Percentiles rank a stretch among this genome's conserved stretches.
phyloP scores from a whole-genome alignment of 2,113 vertebrate species.

The Centropus bengalensis region DNA sequence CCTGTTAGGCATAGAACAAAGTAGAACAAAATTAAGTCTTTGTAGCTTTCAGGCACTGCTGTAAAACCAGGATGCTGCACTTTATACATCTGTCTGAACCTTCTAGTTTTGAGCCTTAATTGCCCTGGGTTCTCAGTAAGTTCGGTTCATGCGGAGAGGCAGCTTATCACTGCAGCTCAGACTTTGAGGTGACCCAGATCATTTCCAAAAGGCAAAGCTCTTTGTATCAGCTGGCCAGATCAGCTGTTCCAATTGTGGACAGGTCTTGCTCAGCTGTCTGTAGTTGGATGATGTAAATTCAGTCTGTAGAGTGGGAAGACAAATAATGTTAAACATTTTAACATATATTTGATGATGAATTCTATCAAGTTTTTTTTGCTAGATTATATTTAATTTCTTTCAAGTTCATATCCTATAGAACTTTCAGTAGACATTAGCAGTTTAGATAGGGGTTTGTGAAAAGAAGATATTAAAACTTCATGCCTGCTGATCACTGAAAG shows the following conservation, averaged over 20 bases:
- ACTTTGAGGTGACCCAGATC: neutral
- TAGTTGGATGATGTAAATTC: neutral
- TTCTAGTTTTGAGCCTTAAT: neutral
- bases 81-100: neutral
- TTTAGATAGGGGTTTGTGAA: neutral
- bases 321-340: neutral
- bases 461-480: neutral
- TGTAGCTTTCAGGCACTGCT: neutral
- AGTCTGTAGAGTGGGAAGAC: neutral
- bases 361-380: neutral
- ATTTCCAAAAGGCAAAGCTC: neutral
- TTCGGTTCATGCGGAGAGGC: neutral
- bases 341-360: neutral
- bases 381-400: neutral
- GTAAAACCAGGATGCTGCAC: neutral
- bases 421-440: neutral
- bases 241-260: neutral
- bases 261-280: neutral
- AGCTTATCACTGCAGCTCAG: neutral
- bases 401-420: neutral
- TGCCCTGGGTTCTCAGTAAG: accelerated
- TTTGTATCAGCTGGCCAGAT: neutral
- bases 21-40: neutral
- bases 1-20: neutral
- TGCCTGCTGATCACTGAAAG: neutral